Base-by-base conservation (phyloP, 2,113 vertebrate species). In the Rhadina sibilatrix region DNA sequence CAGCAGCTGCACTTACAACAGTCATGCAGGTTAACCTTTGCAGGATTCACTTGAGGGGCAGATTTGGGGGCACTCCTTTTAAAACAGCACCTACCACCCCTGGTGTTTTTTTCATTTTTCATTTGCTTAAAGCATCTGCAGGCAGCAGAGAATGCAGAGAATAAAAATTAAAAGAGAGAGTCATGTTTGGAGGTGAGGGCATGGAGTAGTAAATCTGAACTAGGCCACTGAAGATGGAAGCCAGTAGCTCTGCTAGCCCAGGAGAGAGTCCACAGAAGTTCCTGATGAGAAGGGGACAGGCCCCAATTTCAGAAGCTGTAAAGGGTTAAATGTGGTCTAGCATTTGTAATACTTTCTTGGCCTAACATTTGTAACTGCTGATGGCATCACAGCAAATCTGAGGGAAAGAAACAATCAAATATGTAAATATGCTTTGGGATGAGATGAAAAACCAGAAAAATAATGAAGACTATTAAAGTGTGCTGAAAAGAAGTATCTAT, bases 191-290 rank as follows among this genome's bases (percentile, higher is more conserved):
- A 80, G 33, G 20, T 53, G 63, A 80, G 42, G 25, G 23, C 16
- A 31, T 66, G n/a, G 31, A 70, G 15, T 5, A 49, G 18, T 63
- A 83, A 77, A 74, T 54, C 38, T 35, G 42, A 92, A 33, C 21
- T 50, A 21, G 11, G 54, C 25, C 24, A 50, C 46, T 33, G 63
- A 77, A 31, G 50, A 46, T 59, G 47, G 50, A 80, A 77, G 66
- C 15, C 0, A 0, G 49, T 44, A 35, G 46, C 14, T 70, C 33
- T 85, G 56, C 47, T 1, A 16, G 52, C 11, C 9, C 14, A 23
- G 42, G 12, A 10, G n/a, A 25, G 49, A 59, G 23, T 54, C 20
- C 4, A 1, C 24, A 54, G 30, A 0, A 1, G 12, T 46, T 85
- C 17, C 25, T 64, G 37, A 20, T 49, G 53, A 85, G 50, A 79